phyloP scores from a whole-genome alignment of 2,113 vertebrate genomes.

The Elanus axillaris region DNA sequence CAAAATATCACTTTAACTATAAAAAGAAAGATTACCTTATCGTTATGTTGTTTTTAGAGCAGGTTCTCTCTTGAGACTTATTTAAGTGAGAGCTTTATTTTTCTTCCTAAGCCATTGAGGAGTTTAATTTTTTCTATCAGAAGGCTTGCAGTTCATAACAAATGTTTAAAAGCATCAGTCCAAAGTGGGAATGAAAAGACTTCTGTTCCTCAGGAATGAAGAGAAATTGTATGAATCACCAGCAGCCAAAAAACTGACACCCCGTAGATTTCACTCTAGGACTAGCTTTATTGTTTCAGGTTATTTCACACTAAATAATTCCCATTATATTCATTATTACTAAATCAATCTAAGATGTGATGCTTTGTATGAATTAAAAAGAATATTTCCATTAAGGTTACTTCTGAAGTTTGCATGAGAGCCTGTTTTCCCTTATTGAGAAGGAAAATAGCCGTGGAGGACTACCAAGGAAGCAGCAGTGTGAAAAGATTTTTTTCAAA shows the following conservation, averaged over 20 bases:
- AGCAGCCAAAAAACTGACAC: neutral
- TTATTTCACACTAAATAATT: neutral
- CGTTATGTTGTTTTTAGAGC: neutral
- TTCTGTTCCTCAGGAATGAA: neutral
- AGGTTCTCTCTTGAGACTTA: neutral
- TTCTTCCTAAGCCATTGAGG: neutral
- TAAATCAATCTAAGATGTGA: neutral
- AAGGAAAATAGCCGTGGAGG: neutral
- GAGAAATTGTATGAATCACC: neutral
- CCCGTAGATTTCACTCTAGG: neutral
- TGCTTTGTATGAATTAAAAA: neutral
- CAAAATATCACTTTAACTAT: neutral
- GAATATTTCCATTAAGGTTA: neutral
- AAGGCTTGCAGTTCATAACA: neutral
- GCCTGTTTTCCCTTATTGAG: neutral
- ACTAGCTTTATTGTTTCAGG: neutral
- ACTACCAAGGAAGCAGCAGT: neutral
- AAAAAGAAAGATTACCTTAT: neutral
- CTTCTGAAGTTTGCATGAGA: neutral
- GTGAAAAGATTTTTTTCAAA: neutral
- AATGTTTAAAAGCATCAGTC: neutral
- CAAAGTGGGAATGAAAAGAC: neutral
- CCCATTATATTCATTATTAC: neutral
- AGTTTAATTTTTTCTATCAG: neutral
- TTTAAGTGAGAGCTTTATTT: neutral